These are phyloP conservation scores for Trichoplusia ni DNA, from an alignment of 1,140 invertebrate species.

Conservation along the genomic window DNA sequence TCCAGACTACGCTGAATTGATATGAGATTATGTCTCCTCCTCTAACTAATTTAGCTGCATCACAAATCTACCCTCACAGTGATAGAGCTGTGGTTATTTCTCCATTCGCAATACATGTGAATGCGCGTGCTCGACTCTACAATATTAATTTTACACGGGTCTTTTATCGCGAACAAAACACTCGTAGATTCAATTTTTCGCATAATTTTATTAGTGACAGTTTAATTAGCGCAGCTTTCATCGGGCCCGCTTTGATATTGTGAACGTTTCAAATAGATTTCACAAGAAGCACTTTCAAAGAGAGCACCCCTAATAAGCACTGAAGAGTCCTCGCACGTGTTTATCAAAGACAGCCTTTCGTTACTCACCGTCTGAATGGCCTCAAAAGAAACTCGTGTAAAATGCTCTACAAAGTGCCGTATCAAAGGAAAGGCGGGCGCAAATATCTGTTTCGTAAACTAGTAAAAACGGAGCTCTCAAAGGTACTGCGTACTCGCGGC, in stretches of 20 bases:
- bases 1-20: slow-evolving; percentile 12
- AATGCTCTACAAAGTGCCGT: slow-evolving; percentile 80
- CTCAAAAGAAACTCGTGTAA: slow-evolving; percentile 82
- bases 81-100: too few species aligned
- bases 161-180: slow-evolving; percentile 50
- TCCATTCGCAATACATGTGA: neutral
- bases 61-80: neutral
- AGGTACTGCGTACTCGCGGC: slow-evolving; percentile 77
- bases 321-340: slow-evolving; percentile 81
- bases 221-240: slow-evolving; percentile 80
- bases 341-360: slow-evolving; percentile 82
- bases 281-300: slow-evolving; percentile 80
- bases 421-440: slow-evolving; percentile 79
- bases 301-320: slow-evolving; percentile 81
- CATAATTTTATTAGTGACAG: slow-evolving; percentile 79
- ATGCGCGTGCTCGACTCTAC: slow-evolving; percentile 5
- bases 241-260: slow-evolving; percentile 75
- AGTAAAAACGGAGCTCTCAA: slow-evolving; percentile 80
- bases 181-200: slow-evolving; percentile 69
- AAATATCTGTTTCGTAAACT: slow-evolving; percentile 82
- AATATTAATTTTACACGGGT: slow-evolving; percentile 43
- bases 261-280: slow-evolving; percentile 81
- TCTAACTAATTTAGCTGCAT: slow-evolving; percentile 10
- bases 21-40: slow-evolving; percentile 8
- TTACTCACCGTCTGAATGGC: slow-evolving; percentile 81